Conservation (phyloP, 2,888 invertebrate species). For the Listrodromus nycthemerus region DNA sequence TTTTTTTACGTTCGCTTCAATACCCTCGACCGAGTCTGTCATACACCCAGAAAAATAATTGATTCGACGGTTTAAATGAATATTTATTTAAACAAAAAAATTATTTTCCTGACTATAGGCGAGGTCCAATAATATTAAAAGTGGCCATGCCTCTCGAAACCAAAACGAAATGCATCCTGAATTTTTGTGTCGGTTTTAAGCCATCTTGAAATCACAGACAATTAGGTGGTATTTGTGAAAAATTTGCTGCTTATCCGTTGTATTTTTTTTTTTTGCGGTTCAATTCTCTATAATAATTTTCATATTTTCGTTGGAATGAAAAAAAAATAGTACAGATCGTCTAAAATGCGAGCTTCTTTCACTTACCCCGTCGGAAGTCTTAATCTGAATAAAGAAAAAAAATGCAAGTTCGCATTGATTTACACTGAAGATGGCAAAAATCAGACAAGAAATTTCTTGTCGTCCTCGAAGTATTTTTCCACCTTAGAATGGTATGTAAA, state of each 20-base stretch:
- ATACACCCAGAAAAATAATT: neutral
- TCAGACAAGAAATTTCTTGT: neutral
- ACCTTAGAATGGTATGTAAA: neutral
- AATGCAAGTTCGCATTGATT: neutral
- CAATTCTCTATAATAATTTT: too few species aligned
- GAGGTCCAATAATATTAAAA: neutral
- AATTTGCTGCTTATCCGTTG: too few species aligned
- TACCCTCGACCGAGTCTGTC: neutral
- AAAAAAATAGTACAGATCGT: too few species aligned
- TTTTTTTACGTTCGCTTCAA: neutral
- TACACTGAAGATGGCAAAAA: neutral
- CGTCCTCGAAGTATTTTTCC: slow-evolving; percentile 28
- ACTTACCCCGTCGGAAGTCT: neutral
- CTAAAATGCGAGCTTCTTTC: neutral
- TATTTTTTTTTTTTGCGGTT: neutral
- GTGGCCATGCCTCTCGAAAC: neutral
- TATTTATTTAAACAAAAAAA: too few species aligned
- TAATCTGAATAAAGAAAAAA: neutral
- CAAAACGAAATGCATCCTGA: neutral
- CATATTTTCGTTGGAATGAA: too few species aligned
- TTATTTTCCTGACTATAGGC: neutral
- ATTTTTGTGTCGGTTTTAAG: neutral
- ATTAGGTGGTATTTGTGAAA: too few species aligned
- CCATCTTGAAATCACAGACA: too few species aligned
- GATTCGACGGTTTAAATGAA: too few species aligned